These are phyloP conservation scores for Morpho achilles DNA, from an alignment of 2,888 invertebrate genomes.

Conservation along the genomic window DNA sequence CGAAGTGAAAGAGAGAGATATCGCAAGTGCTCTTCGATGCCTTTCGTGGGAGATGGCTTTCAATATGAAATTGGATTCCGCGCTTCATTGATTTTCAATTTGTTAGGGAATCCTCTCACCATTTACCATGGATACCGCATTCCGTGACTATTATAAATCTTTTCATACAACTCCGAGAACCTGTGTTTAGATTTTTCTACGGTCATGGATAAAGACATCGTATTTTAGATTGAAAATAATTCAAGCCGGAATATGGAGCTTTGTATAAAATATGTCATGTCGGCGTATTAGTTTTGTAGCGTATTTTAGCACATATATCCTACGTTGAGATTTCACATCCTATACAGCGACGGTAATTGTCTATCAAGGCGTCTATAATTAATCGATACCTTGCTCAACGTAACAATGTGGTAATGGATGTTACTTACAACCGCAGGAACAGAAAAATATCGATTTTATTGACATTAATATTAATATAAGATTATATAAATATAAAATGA, in stretches of 20 bases:
- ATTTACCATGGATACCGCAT: conserved; percentile 66
- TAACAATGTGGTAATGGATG: conserved; percentile 25
- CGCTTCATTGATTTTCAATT: conserved; percentile 83
- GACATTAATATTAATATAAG: too few relatives aligned
- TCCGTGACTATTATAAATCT: conserved; percentile 61
- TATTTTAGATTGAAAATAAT: conserved; percentile 9
- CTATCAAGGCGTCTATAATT: too few relatives aligned
- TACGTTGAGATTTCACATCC: too few relatives aligned
- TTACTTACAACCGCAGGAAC: too few relatives aligned
- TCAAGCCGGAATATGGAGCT: not conserved
- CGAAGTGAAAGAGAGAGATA: conserved; percentile 66
- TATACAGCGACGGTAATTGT: too few relatives aligned
- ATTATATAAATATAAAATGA: too few relatives aligned
- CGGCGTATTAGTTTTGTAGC: too few relatives aligned
- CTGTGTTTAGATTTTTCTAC: conserved; percentile 11
- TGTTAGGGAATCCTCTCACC: conserved; percentile 70
- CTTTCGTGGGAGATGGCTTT: conserved; percentile 75
- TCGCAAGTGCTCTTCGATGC: conserved; percentile 54
- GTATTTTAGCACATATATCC: too few relatives aligned
- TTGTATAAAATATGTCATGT: not conserved
- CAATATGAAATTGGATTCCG: conserved; percentile 84
- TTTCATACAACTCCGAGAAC: conserved; percentile 30
- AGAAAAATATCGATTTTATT: too few relatives aligned
- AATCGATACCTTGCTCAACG: not conserved
- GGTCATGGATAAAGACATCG: conserved; percentile 4